Percentiles rank a stretch among this genome's conserved stretches.
Conservation (phyloP, 2,888 invertebrate genomes). For the Melipona beecheii region DNA sequence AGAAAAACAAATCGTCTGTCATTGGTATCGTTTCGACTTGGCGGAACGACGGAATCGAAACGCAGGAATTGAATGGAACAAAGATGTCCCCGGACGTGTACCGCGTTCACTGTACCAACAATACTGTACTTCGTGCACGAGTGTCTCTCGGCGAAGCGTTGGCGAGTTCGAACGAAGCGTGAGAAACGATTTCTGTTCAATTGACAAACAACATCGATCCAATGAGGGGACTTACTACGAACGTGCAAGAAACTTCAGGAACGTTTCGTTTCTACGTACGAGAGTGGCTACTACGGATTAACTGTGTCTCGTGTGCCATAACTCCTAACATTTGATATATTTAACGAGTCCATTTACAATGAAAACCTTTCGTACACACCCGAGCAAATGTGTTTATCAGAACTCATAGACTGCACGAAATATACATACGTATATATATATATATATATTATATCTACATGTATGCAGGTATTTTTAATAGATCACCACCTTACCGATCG, state of each 20-base stretch:
- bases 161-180: constrained; percentile 30
- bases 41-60: constrained; percentile 16
- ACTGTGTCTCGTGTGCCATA: constrained; percentile 71
- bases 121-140: constrained; percentile 19
- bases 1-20: background rate
- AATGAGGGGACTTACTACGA: background rate
- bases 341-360: constrained; percentile 74
- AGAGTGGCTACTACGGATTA: constrained; percentile 61
- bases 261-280: constrained; percentile 50
- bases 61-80: background rate
- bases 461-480: constrained; percentile 10
- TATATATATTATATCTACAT: constrained; percentile 61
- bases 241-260: constrained; percentile 36
- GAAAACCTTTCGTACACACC: constrained; percentile 75
- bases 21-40: background rate
- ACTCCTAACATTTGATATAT: constrained; percentile 79
- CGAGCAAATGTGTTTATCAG: constrained; percentile 78
- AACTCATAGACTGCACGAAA: constrained; percentile 81
- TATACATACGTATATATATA: constrained; percentile 67
- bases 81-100: background rate
- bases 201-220: background rate
- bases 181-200: constrained; percentile 10
- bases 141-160: constrained; percentile 15
- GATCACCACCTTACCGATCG: background rate
- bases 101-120: constrained; percentile 30